Base-by-base conservation (phyloP, 2,888 invertebrate species). In the Anarsia innoxiella region DNA sequence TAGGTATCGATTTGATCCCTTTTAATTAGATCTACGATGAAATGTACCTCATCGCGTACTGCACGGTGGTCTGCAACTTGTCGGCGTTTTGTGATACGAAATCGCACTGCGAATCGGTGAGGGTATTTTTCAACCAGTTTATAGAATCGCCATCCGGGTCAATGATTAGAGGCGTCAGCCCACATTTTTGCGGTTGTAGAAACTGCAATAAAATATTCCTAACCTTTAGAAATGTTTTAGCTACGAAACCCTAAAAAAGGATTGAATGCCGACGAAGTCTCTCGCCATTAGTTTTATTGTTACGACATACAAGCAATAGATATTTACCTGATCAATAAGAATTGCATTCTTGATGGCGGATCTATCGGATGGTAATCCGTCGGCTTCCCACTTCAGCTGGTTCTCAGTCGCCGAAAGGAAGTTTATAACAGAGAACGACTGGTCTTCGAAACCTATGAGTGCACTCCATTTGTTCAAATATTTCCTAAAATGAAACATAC, bases 81-180 rank as follows among this genome's bases (percentile, higher is more conserved):
- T 90, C 84, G 45, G 91, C 92, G 46, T 91, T 90, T 52, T 95
- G 94, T 9, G 93, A 90, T 0, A 94, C 89, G 10, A 91, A 86
- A 60, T 98, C 97, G 32, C 94, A 88, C 4, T 90, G 87, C 14
- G 86, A 71, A 3, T 78, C 87, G 0, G 73, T 59, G 2, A 94
- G 72, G 57, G 93, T 90, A 28, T 87, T 87, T 53, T 88, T 89
- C 0, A 97, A 76, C 97, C 97, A 97, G 23, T 88, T 84, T 0
- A 91, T 87, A 0, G 96, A 95, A 5, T 91, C 88, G 2, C 92
- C 92, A 1, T 95, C 93, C 0, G 99, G 96, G 76, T 99, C 99
- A 29, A 99, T 86, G 27, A 99, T 83, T 36, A 97, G 86, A 0
- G 97, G 94, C 1, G 91, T 88, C 50, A 90, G 86, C 15, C 88